Evolutionary conservation across 2,113 vertebrate genomes (phyloP), one percentile per base, ranked within the genome.

Genomic region (Ammodytes marinus): DNA sequence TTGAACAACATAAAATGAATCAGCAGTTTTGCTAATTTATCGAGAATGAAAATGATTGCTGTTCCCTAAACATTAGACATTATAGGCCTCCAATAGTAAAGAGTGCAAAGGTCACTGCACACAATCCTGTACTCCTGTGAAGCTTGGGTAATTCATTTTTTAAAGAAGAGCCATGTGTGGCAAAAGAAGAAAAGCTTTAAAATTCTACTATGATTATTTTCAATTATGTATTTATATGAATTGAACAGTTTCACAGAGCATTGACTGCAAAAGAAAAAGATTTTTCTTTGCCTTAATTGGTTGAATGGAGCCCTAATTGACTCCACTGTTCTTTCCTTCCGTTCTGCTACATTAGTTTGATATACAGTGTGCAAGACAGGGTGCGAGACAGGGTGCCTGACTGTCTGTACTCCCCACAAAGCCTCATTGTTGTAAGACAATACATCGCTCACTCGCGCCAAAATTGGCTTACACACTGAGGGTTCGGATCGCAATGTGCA

Each of bases 391-490:
- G 90, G 92, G 92, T 85, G 92, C 89, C 92, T 90, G 89, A 86
- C 91, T 92, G 92, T 93, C 92, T 93, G 89, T 83, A 27, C 85
- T 80, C 64, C 60, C 82, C 79, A 92, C 92, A 93, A 92, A 90
- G 91, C 72, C 80, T 88, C 87, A 85, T 93, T 93, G 92, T 93
- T 92, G 68, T 71, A 69, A 83, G 84, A 93, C 92, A 91, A 91
- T 91, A 84, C 73, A n/a, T 82, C 47, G 81, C 77, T 88, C 82
- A 37, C 84, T 72, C 83, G 83, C 71, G 78, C 79, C 84, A 71
- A 89, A 92, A 86, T 83, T 90, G 88, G 88, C 88, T 86, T 85
- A 68, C 85, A 50, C 70, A 74, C 63, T 8, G 70, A 79, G 60
- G 72, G 64, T 60, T 42, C 0, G 0, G 66, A 64, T 55, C n/a